A percentile compares a stretch with the other conserved stretches of the same genome.
Conservation (phyloP, 2,113 vertebrate species). For the Scophthalmus maximus region DNA sequence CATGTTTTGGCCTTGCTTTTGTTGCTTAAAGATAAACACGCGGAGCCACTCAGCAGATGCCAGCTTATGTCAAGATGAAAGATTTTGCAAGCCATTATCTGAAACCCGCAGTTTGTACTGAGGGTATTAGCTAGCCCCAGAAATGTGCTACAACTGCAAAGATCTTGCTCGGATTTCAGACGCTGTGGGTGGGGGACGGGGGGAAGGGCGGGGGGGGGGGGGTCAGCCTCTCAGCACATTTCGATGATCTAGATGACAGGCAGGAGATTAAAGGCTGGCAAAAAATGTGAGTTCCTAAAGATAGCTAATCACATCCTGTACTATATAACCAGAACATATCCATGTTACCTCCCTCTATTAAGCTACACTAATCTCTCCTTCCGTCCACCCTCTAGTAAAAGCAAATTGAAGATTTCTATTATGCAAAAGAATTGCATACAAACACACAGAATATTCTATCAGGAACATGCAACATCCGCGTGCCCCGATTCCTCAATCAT, state of each 20-base stretch:
- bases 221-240: slow-evolving; percentile 66
- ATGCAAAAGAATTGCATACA: background rate
- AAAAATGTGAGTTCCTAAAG: slow-evolving; percentile 57
- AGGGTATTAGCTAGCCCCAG: slow-evolving; percentile 71
- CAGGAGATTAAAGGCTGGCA: slow-evolving; percentile 55
- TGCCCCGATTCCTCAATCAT: slow-evolving; percentile 19
- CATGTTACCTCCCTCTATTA: background rate
- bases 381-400: background rate
- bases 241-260: slow-evolving; percentile 65
- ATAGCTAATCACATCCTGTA: slow-evolving; percentile 28
- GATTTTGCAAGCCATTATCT: slow-evolving; percentile 80
- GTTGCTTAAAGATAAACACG: slow-evolving; percentile 78
- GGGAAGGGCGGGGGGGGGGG: background rate
- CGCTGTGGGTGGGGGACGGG: slow-evolving; percentile 18
- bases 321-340: slow-evolving; percentile 6
- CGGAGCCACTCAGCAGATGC: slow-evolving; percentile 78
- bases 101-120: slow-evolving; percentile 73
- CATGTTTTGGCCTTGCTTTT: slow-evolving; percentile 73
- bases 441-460: slow-evolving; percentile 8
- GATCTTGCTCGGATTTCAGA: slow-evolving; percentile 73
- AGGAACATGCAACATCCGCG: slow-evolving; percentile 31
- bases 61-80: slow-evolving; percentile 83
- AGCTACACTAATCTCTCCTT: background rate
- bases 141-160: slow-evolving; percentile 79
- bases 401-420: background rate